These are phyloP conservation scores for Meloe dianella DNA, from an alignment of 2,888 invertebrate genomes.

Conservation along the genomic window DNA sequence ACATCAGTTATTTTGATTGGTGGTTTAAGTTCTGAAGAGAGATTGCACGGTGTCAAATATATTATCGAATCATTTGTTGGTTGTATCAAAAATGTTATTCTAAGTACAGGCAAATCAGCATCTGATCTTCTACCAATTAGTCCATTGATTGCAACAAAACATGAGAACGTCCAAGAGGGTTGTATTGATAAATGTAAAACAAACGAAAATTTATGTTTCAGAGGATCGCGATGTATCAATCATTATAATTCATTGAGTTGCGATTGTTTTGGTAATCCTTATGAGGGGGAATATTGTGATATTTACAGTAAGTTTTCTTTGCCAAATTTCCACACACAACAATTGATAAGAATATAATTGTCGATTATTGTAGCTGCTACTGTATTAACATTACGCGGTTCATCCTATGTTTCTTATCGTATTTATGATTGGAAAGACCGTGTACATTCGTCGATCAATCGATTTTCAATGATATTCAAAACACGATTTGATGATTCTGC, in stretches of 20 bases:
- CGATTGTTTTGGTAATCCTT: conserved; percentile 91
- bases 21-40: conserved; percentile 87
- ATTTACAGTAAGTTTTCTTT: conserved; percentile 79
- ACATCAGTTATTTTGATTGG: conserved; percentile 88
- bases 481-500: conserved; percentile 92
- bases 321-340: not conserved
- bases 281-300: conserved; percentile 91
- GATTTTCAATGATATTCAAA: conserved; percentile 89
- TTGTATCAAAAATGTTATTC: conserved; percentile 85
- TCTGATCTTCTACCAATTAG: conserved; percentile 81
- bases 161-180: conserved; percentile 88
- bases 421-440: conserved; percentile 93
- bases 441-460: conserved; percentile 84
- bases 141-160: conserved; percentile 84
- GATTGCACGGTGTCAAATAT: conserved; percentile 87
- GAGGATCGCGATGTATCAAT: conserved; percentile 88
- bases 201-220: conserved; percentile 83
- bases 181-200: conserved; percentile 85
- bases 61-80: conserved; percentile 93
- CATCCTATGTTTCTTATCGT: conserved; percentile 90
- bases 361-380: conserved; percentile 74
- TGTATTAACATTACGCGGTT: conserved; percentile 83
- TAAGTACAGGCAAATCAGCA: conserved; percentile 86
- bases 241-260: conserved; percentile 89
- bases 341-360: no score